Evolutionary conservation across 2,888 invertebrate genomes (phyloP).

Genomic region (Drosophila mettleri): DNA sequence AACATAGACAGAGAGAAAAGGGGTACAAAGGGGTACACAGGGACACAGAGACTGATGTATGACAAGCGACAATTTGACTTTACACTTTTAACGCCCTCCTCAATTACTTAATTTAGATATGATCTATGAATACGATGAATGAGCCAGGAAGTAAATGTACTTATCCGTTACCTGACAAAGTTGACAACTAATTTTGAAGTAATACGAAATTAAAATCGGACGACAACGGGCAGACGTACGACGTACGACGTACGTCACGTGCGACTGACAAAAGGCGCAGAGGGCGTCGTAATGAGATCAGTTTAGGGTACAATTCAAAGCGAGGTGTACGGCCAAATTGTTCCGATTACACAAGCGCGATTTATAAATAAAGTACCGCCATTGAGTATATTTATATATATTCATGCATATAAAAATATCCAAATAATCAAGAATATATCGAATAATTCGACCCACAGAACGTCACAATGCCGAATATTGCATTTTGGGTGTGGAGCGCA

Average conservation of each 20-base stretch:
- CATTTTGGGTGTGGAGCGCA: slow-evolving; percentile 23
- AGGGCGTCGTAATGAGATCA: slow-evolving; percentile 12
- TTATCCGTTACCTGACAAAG: background rate
- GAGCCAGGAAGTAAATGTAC: slow-evolving; percentile 18
- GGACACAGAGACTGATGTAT: background rate
- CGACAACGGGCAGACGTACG: slow-evolving; percentile 33
- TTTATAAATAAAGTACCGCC: slow-evolving; percentile 27
- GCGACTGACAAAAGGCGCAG: background rate
- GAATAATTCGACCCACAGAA: slow-evolving; percentile 55
- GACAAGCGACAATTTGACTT: background rate
- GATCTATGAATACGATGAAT: slow-evolving; percentile 3
- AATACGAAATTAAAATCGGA: slow-evolving; percentile 3
- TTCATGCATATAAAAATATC: slow-evolving; percentile 29
- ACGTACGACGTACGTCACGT: slow-evolving; percentile 40
- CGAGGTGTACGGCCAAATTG: slow-evolving; percentile 15
- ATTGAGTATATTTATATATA: background rate
- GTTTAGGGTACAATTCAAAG: slow-evolving; percentile 46
- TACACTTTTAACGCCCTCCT: background rate
- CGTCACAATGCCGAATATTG: slow-evolving; percentile 53
- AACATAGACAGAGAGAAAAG: background rate
- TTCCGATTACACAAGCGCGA: slow-evolving; percentile 41
- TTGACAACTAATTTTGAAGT: slow-evolving; percentile 20
- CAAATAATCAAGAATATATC: slow-evolving; percentile 28
- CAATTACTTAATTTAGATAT: background rate
- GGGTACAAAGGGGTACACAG: background rate